These are phyloP conservation scores for Abrostola tripartita DNA, from an alignment of 2,888 invertebrate genomes.

Conservation along the genomic window DNA sequence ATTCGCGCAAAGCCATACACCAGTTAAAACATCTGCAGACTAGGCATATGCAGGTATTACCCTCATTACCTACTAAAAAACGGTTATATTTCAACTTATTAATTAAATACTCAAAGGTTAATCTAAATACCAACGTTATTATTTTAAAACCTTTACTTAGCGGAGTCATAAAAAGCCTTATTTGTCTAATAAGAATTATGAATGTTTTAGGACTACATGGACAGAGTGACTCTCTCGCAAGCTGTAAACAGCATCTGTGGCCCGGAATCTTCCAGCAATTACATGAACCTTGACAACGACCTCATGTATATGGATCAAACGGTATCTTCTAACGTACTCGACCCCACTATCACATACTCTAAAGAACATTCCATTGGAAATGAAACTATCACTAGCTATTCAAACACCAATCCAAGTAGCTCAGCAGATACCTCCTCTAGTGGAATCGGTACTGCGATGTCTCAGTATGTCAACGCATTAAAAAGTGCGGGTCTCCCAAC, in stretches of 20 bases:
- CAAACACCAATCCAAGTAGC: slow-evolving; percentile 66
- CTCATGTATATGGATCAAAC: slow-evolving; percentile 82
- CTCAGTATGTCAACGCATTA: slow-evolving; percentile 84
- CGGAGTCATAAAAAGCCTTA: neutral
- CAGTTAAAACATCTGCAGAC: slow-evolving; percentile 82
- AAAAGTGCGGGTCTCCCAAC: slow-evolving; percentile 84
- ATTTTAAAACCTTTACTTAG: neutral
- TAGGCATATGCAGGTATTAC: slow-evolving; percentile 79
- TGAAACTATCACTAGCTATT: slow-evolving; percentile 75
- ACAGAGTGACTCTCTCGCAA: slow-evolving; percentile 80
- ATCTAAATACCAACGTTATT: too few species aligned
- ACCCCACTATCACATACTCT: slow-evolving; percentile 71
- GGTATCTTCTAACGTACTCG: slow-evolving; percentile 73
- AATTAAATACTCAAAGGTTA: too few species aligned
- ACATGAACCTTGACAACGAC: slow-evolving; percentile 80
- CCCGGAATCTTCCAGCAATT: slow-evolving; percentile 74
- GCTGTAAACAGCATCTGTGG: slow-evolving; percentile 84
- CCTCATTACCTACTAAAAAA: too few species aligned
- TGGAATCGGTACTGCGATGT: slow-evolving; percentile 80
- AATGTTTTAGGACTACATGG: slow-evolving; percentile 81
- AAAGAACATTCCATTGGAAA: slow-evolving; percentile 73
- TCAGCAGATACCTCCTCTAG: slow-evolving; percentile 64
- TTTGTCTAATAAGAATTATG: neutral
- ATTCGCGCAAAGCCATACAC: slow-evolving; percentile 84
- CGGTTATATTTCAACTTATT: too few species aligned